Base-by-base conservation (phyloP, 2,113 vertebrate species). In the Morone saxatilis region DNA sequence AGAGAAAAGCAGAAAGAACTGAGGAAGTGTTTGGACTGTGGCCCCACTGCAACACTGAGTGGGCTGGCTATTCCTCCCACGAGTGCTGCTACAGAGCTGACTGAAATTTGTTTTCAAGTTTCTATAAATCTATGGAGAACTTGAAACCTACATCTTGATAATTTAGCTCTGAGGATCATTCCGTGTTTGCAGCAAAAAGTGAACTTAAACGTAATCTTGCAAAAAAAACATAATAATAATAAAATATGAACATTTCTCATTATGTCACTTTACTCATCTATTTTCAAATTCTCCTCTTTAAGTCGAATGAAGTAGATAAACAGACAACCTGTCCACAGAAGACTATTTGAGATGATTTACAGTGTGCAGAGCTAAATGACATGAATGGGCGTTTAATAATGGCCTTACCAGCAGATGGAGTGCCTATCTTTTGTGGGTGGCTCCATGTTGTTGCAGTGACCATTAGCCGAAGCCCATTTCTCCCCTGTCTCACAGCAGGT, bases 401-500 rank as follows among this genome's bases (percentile, higher is more conserved):
- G 71, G 36, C 19, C 89, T 88, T 95, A 99, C 98, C 97, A 96
- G 96, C 98, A 99, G 66, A 96, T 89, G 40, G 95, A 96, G 94
- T 94, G 91, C 87, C 79, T 94, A 0, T 89, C 91, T 6, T 93
- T 93, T 7, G 89, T 95, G 75, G 91, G 19, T 92, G 95, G 85
- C 93, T 95, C 95, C 88, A 97, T 96, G 78, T 96, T 95, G 41
- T 89, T 91, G 86, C 98, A 99, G 89, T 97, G 96, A 5, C 95
- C 96, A 0, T 95, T 96, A 91, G 95, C 93, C 0, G 97, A 94
- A 62, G 97, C 96, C 98, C 97, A 99, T 90, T 97, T 97, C 71
- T 97, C 96, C 4, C 98, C 98, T 0, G 96, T 96, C 9, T 96
- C 96, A 40, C 98, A 99, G 93, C 98, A 99, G 3, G 92, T 93